Conservation (phyloP, 92 coral and sea anemone genomes). For the Porites lobata region DNA sequence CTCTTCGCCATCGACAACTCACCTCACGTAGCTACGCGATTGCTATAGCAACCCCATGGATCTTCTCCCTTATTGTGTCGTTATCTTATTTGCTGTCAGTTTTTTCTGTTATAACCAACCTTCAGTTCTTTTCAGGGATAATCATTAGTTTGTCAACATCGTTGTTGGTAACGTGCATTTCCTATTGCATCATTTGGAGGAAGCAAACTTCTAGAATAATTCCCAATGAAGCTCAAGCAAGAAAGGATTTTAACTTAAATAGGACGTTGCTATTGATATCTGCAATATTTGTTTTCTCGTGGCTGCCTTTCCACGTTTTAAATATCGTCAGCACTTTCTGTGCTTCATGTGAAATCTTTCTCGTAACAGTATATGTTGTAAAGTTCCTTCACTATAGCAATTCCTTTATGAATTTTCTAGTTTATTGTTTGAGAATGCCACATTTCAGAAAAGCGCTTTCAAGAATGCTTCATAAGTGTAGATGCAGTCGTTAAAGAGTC, state of each 20-base stretch:
- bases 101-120: not conserved
- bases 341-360: too few species aligned
- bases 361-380: not conserved
- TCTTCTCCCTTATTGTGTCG: not conserved
- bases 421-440: constrained; percentile 16
- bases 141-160: not conserved
- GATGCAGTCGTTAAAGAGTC: too few species aligned
- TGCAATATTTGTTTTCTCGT: not conserved
- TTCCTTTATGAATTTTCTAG: not conserved
- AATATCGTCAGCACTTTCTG: not conserved
- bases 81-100: too few species aligned
- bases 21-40: not conserved
- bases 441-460: constrained; percentile 15
- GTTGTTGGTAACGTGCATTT: not conserved
- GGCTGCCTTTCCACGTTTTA: not conserved
- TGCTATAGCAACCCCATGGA: constrained; percentile 57
- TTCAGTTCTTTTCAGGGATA: not conserved
- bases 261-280: constrained; percentile 5
- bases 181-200: constrained; percentile 6
- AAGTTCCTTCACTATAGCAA: constrained; percentile 23
- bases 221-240: not conserved
- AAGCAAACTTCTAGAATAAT: not conserved
- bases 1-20: constrained; percentile 52
- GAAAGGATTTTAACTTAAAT: not conserved
- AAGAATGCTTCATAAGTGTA: too few species aligned